Evolutionary conservation across 2,797 vertebrate genomes (phyloP).

Genomic region (Numenius phaeopus): DNA sequence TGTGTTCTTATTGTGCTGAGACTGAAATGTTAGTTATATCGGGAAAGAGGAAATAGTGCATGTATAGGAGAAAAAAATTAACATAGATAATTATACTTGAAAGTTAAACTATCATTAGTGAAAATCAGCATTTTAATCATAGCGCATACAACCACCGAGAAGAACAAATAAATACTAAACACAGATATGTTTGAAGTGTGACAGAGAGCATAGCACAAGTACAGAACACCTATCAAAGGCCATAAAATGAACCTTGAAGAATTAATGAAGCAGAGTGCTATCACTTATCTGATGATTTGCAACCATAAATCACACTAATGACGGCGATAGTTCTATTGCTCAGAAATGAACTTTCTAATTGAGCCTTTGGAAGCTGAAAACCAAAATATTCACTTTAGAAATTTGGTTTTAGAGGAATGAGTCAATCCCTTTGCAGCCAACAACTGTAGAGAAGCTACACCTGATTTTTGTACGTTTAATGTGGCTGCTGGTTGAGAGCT

Average conservation of each 20-base stretch:
- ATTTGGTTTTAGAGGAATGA: background rate
- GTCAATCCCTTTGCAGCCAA: background rate
- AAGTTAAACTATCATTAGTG: background rate
- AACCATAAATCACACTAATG: background rate
- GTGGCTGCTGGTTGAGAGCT: constrained; percentile 15
- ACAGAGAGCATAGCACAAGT: background rate
- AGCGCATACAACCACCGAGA: background rate
- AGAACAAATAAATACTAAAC: background rate
- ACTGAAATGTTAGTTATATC: constrained; percentile 20
- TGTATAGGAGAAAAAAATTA: background rate
- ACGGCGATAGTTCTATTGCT: background rate
- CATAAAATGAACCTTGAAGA: background rate
- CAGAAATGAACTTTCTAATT: background rate
- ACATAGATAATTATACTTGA: background rate
- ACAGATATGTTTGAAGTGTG: background rate
- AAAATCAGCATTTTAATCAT: background rate
- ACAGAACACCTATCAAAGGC: background rate
- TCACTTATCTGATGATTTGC: background rate
- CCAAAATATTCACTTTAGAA: background rate
- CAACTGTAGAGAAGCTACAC: background rate
- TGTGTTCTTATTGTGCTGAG: constrained; percentile 7
- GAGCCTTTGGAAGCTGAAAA: background rate
- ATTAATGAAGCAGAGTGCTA: background rate
- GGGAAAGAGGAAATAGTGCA: background rate
- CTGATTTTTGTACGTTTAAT: constrained; percentile 16